phyloP scores from a whole-genome alignment of 2,113 vertebrate genomes.

The Oceanites oceanicus region DNA sequence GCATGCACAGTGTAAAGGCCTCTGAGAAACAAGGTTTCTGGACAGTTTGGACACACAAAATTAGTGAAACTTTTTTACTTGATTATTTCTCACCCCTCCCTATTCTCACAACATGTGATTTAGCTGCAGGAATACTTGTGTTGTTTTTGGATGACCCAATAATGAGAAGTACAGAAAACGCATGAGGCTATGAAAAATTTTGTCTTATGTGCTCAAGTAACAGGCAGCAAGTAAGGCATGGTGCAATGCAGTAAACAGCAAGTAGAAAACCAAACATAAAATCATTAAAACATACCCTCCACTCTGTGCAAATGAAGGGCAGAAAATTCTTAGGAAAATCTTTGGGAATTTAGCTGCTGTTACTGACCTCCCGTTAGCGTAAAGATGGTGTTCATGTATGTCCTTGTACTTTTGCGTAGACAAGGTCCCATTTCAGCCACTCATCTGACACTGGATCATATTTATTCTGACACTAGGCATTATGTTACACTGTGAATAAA shows the following conservation, averaged over 20 bases:
- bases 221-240: not conserved
- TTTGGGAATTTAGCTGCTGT: not conserved
- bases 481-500: not conserved
- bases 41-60: not conserved
- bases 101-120: not conserved
- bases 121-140: not conserved
- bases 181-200: not conserved
- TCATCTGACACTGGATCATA: accelerated
- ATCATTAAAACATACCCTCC: not conserved
- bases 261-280: not conserved
- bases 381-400: not conserved
- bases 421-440: not conserved
- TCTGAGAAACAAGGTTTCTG: not conserved
- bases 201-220: not conserved
- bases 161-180: conserved; percentile 1
- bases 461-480: not conserved
- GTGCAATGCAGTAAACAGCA: not conserved
- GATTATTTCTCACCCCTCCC: not conserved
- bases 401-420: not conserved
- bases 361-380: not conserved
- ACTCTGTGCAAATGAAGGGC: not conserved
- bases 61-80: not conserved
- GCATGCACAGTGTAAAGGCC: not conserved
- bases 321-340: not conserved
- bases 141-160: not conserved